These are phyloP conservation scores for Leucozona laternaria DNA, from an alignment of 2,888 invertebrate genomes.

Conservation along the genomic window DNA sequence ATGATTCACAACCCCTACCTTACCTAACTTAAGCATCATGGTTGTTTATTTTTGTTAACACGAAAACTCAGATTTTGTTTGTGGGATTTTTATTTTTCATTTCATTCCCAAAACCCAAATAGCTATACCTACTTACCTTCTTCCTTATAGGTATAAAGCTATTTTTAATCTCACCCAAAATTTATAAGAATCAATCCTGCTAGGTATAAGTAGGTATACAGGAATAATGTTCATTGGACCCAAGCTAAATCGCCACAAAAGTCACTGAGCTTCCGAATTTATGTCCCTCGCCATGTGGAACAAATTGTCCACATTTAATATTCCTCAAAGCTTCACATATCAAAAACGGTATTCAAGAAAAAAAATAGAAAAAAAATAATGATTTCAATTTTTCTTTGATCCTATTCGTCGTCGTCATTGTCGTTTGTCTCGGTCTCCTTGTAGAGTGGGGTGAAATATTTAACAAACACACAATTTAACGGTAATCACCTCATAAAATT, in stretches of 20 bases:
- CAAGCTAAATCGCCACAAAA: constrained; percentile 27
- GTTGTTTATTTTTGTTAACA: neutral
- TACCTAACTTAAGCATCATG: neutral
- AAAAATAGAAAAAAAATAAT: neutral
- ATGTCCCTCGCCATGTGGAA: constrained; percentile 21
- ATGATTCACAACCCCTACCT: neutral
- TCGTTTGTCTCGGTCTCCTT: neutral
- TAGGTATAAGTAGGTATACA: neutral
- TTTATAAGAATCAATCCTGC: neutral
- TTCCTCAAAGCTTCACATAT: neutral
- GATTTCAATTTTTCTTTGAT: constrained; percentile 47
- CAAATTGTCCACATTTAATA: constrained; percentile 31
- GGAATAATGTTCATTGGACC: constrained; percentile 14
- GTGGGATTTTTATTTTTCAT: neutral
- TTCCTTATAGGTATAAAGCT: neutral
- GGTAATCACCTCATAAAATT: constrained; percentile 41
- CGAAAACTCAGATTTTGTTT: neutral
- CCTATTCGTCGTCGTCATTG: neutral
- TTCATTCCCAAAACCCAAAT: neutral
- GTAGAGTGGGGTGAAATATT: neutral
- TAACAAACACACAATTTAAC: constrained; percentile 13
- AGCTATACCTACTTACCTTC: neutral
- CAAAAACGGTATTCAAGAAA: neutral
- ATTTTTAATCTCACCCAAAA: neutral
- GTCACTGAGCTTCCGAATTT: constrained; percentile 45